A percentile compares a stretch with the other conserved stretches of the same genome.
These are phyloP conservation scores for Oceanodroma leucorhoa DNA, from an alignment of 2,797 vertebrate genomes.

Conservation along the genomic window DNA sequence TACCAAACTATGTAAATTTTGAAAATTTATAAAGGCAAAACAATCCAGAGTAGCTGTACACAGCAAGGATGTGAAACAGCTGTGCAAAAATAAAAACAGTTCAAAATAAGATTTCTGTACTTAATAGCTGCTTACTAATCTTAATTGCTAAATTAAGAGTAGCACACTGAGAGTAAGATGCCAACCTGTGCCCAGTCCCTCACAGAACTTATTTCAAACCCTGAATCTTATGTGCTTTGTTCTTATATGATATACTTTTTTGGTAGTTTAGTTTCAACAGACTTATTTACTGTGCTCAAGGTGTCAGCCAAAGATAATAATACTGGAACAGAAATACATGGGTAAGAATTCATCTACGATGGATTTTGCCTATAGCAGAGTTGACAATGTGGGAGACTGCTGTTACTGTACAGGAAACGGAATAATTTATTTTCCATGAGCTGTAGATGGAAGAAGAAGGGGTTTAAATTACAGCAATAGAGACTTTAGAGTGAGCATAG, in stretches of 20 bases:
- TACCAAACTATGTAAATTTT: not conserved
- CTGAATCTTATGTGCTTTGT: not conserved
- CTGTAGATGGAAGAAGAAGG: not conserved
- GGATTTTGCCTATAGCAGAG: not conserved
- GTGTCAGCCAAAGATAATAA: not conserved
- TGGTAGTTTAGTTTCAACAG: not conserved
- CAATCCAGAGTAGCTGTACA: not conserved
- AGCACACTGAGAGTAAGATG: not conserved
- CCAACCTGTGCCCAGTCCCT: not conserved
- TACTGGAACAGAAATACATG: not conserved
- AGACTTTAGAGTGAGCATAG: not conserved
- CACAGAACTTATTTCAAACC: not conserved
- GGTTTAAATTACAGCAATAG: not conserved
- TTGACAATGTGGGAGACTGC: not conserved
- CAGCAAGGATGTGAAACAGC: conserved; percentile 1
- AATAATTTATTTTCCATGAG: not conserved
- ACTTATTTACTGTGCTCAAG: not conserved
- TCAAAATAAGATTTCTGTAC: not conserved
- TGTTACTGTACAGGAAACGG: not conserved
- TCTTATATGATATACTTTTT: not conserved
- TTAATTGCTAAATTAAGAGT: not conserved
- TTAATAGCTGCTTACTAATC: not conserved
- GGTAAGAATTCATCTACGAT: not conserved
- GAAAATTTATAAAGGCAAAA: not conserved
- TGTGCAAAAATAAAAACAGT: not conserved